Evolutionary conservation across 2,888 invertebrate genomes (phyloP).

Genomic region (Argyra leucocephala): DNA sequence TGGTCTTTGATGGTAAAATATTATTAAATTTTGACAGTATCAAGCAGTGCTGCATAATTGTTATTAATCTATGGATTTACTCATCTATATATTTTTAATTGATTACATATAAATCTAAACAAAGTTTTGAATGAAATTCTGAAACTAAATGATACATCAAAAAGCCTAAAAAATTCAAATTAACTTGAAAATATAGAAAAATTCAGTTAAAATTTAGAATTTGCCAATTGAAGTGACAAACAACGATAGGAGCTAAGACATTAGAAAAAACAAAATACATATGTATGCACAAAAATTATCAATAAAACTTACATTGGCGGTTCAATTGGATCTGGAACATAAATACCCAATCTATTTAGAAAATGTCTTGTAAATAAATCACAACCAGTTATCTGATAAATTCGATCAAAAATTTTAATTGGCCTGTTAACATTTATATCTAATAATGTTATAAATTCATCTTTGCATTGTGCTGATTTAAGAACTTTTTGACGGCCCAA

Average conservation of each 20-base stretch:
- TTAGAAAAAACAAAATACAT: background rate
- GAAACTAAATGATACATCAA: no score
- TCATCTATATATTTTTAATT: no score
- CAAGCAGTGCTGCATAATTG: no score
- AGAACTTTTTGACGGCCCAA: slow-evolving; percentile 75
- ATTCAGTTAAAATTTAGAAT: background rate
- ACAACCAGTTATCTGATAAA: slow-evolving; percentile 72
- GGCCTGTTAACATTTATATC: slow-evolving; percentile 79
- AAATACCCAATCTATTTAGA: slow-evolving; percentile 72
- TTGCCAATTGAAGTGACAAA: no score
- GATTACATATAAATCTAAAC: no score
- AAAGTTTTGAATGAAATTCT: no score
- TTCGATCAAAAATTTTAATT: slow-evolving; percentile 69
- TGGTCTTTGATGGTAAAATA: no score
- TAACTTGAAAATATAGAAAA: no score
- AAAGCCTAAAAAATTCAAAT: no score
- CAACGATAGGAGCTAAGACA: background rate
- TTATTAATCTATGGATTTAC: no score
- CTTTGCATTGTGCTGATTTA: slow-evolving; percentile 60
- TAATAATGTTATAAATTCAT: slow-evolving; percentile 70
- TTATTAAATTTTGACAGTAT: no score
- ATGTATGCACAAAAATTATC: background rate
- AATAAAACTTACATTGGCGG: slow-evolving; percentile 44
- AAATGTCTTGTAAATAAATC: slow-evolving; percentile 81
- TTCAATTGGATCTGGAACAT: slow-evolving; percentile 61